Evolutionary conservation across 2,888 invertebrate species (phyloP), one percentile per base, ranked within the genome.

Genomic region (Mythimna albipuncta): DNA sequence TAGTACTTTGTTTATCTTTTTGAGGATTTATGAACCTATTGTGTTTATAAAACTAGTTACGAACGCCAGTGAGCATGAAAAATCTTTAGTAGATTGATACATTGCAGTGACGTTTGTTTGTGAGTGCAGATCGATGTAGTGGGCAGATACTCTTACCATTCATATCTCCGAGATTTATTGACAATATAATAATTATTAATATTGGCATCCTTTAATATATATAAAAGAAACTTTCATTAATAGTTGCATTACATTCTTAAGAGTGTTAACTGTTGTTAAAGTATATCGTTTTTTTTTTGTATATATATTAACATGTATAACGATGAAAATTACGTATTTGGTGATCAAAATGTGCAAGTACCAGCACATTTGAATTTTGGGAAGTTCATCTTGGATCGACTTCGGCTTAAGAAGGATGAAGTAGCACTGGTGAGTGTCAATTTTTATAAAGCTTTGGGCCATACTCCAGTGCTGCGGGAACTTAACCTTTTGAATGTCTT

Each of bases 331-430:
- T 91, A 89, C 61, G 88, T 94, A 11, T 86, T 87, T 63, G 94
- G 93, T 63, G 88, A 92, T 62, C 88, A 92, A 86, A 83, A 90
- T 63, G 88, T 91, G 4, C 77, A 89, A 84, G 90, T 94, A 21
- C 94, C 94, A 6, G 93, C 90, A 1, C 94, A 94, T 89, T 85
- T 94, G 59, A 93, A 94, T 85, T 94, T 94, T 66, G 94, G 94
- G 3, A 93, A 93, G 88, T 94, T 87, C 76, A 89, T 94, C 52
- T 79, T 94, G n/a, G 90, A 93, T 69, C 85, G 78, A n/a, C 70
- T 94, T 32, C 79, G 86, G 35, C 80, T 82, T 16, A 86, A 69
- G 55, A 87, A 81, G 19, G 78, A 92, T 67, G 87, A 90, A 85
- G 85, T 91, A 50, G 94, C 92, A 38, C 71, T 94, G 85, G 94